Conservation (phyloP, 2,113 vertebrate species). For the Cynopterus brachyotis region DNA sequence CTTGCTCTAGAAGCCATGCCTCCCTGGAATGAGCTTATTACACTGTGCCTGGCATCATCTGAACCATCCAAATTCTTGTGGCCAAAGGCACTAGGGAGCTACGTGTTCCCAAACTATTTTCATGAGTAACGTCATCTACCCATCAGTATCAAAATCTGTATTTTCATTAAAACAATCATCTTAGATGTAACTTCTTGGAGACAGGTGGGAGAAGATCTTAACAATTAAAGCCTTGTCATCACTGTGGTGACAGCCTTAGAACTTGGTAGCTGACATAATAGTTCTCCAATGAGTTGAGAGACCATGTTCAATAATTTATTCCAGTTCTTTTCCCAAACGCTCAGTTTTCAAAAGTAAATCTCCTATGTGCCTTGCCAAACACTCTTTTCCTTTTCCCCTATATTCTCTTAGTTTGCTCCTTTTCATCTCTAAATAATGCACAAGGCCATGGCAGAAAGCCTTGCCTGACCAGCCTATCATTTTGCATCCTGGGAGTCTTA, state of each 20-base stretch:
- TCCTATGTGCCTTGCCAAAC: conserved; percentile 28
- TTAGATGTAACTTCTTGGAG: not conserved
- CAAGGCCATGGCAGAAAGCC: conserved; percentile 21
- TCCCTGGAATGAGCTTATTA: not conserved
- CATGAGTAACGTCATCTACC: not conserved
- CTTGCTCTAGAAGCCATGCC: not conserved
- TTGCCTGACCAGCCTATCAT: conserved; percentile 13
- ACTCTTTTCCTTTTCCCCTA: not conserved
- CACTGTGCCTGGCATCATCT: not conserved
- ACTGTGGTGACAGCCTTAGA: not conserved
- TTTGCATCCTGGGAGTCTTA: not conserved
- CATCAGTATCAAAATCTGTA: not conserved
- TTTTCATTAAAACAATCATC: not conserved
- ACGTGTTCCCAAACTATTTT: not conserved
- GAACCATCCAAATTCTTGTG: not conserved
- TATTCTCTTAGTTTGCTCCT: conserved; percentile 36
- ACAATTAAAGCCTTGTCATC: not conserved
- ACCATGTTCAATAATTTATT: not conserved
- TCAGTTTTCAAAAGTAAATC: conserved; percentile 56
- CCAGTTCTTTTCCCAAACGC: not conserved
- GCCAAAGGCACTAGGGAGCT: not conserved
- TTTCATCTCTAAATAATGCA: conserved; percentile 49
- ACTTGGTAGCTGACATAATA: not conserved
- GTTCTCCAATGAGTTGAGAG: not conserved
- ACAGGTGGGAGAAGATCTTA: not conserved